Percentiles rank a stretch among this genome's conserved stretches.
phyloP scores from a whole-genome alignment of 2,888 invertebrate species.

The Dilophus febrilis region DNA sequence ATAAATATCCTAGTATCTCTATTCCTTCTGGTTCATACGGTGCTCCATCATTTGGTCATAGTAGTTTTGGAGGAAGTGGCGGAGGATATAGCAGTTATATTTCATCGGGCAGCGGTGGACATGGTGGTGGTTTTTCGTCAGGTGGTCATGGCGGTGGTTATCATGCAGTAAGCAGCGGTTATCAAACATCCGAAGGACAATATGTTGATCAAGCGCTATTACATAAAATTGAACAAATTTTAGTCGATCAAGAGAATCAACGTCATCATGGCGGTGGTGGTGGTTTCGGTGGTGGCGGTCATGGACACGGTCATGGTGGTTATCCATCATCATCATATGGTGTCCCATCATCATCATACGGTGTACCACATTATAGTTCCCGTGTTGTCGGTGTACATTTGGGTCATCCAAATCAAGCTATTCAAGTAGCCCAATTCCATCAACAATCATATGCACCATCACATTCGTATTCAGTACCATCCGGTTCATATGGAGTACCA shows the following conservation, averaged over 20 bases:
- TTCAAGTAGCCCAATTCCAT: constrained; percentile 65
- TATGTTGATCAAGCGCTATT: constrained; percentile 54
- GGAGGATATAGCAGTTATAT: not conserved
- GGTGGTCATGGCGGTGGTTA: constrained; percentile 46
- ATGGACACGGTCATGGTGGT: constrained; percentile 1
- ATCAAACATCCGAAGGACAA: constrained; percentile 58
- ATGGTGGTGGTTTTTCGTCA: constrained; percentile 15
- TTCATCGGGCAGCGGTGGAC: constrained; percentile 5
- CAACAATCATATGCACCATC: constrained; percentile 39
- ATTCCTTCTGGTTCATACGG: constrained; percentile 4
- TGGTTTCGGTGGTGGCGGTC: constrained; percentile 3
- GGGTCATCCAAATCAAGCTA: constrained; percentile 60
- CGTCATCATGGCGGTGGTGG: constrained; percentile 26
- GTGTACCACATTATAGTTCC: constrained; percentile 30
- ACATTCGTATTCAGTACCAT: constrained; percentile 45
- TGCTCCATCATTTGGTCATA: constrained; percentile 6
- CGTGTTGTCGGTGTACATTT: constrained; percentile 62
- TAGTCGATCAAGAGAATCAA: constrained; percentile 53
- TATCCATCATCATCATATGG: constrained; percentile 4
- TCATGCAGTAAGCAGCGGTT: constrained; percentile 50
- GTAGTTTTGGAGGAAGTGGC: constrained; percentile 5
- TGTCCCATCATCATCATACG: constrained; percentile 4
- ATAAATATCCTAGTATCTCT: not conserved
- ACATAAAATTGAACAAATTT: constrained; percentile 60
- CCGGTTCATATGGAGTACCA: constrained; percentile 28